These are phyloP conservation scores for Hirtodrosophila histrioides DNA, from an alignment of 2,888 invertebrate species.

Conservation along the genomic window DNA sequence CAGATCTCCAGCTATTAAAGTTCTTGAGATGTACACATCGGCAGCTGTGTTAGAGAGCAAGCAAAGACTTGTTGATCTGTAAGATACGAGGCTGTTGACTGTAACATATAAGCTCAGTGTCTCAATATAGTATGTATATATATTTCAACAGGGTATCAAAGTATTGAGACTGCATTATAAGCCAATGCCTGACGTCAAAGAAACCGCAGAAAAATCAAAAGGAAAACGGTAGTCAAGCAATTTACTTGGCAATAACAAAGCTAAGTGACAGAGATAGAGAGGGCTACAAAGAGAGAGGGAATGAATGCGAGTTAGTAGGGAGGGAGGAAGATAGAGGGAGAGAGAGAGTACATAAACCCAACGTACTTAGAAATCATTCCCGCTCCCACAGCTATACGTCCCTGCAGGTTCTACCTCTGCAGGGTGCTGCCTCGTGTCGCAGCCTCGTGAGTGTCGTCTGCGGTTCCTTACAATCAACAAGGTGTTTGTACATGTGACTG, in stretches of 20 bases:
- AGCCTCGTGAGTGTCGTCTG: conserved; percentile 29
- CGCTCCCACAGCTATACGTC: not conserved
- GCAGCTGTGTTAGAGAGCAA: too few species aligned
- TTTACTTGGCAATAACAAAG: conserved; percentile 36
- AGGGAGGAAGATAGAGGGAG: not conserved
- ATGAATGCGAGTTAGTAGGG: not conserved
- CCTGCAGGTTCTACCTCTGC: conserved; percentile 5
- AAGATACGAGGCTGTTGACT: too few species aligned
- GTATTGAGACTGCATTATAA: conserved; percentile 29
- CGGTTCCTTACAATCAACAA: conserved; percentile 43
- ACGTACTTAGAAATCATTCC: conserved; percentile 19
- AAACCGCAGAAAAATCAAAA: conserved; percentile 35
- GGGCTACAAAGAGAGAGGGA: not conserved
- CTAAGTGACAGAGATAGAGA: conserved; percentile 1
- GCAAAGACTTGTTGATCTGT: too few species aligned
- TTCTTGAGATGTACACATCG: too few species aligned
- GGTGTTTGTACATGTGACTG: conserved; percentile 21
- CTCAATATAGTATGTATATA: not conserved
- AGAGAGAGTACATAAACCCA: conserved; percentile 5
- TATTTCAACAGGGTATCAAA: conserved; percentile 15
- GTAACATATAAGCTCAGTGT: too few species aligned
- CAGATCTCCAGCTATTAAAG: too few species aligned
- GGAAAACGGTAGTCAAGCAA: conserved; percentile 38
- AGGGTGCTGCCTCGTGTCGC: not conserved
- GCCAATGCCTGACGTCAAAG: conserved; percentile 27